Evolutionary conservation across 53 echinoderm and acorn worm species (phyloP), one percentile per base, ranked within the genome.

Genomic region (Apostichopus leukothele): DNA sequence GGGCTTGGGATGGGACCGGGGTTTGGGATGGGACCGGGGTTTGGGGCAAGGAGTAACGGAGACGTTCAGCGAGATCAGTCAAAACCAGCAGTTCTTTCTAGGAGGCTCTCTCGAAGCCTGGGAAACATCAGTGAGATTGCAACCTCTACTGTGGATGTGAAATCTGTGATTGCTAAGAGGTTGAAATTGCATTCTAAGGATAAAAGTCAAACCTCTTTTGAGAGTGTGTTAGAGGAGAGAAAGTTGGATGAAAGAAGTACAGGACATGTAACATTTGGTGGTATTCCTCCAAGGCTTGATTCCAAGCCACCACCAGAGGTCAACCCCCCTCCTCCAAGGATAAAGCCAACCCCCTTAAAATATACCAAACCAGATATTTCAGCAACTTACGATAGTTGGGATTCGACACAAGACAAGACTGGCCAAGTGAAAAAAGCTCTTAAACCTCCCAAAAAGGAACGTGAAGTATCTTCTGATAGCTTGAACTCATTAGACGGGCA

Each of bases 31-130:
- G 63, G 63, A 63, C 63, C 11, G 0, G 63, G 63, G 11, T 16
- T 63, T 3, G 16, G 63, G 63, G 16, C 16, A 9, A 9, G 52
- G 54, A 79, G 10, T 53, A 79, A 79, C 14, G 9, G 9, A 18
- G 7, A 54, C 55, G 7, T 9, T 18, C 59, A 21, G 9, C 19
- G 54, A 22, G 23, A 54, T 18, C 81, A 54, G 11, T 19, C 66
- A 12, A 85, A 67, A 25, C 85, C 85, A 84, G 22, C 60, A 19
- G 85, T 21, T n/a, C 50, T 85, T 2, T 63, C 85, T 50, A 59
- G 85, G 21, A 60, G 85, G 18, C 85, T 85, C 23, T 85, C 85
- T 9, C 85, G 85, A 50, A 85, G 85, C 18, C 85, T 85, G 14
- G 85, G 85, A 7, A 85, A 67, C 85, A 85, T 85, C 18, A 67